Percentiles rank a stretch among this genome's conserved stretches.
Evolutionary conservation across 2,888 invertebrate genomes (phyloP).

Genomic region (Limnephilus lunatus): DNA sequence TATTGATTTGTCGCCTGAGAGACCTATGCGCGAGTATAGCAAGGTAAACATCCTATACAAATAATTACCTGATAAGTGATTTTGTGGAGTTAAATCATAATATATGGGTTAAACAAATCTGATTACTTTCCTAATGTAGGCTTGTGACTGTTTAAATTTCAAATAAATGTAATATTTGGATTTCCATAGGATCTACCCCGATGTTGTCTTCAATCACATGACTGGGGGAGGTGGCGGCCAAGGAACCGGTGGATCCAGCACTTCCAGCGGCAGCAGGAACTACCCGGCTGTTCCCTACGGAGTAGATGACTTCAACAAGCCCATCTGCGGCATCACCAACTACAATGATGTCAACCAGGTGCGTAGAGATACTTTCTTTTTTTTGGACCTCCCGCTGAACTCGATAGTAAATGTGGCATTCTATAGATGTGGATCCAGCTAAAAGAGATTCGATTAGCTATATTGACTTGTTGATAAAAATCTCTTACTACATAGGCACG

Average conservation of each 20-base stretch:
- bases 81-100: no score
- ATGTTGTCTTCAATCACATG: constrained; percentile 88
- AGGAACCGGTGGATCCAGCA: constrained; percentile 80
- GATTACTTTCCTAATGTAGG: not conserved
- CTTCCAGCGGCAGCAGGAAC: constrained; percentile 72
- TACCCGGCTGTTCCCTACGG: constrained; percentile 79
- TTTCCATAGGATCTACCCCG: constrained; percentile 81
- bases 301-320: constrained; percentile 77
- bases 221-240: constrained; percentile 76
- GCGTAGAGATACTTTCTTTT: not conserved
- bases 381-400: no score
- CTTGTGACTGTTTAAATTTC: not conserved
- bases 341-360: constrained; percentile 78
- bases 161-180: not conserved
- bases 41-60: no score
- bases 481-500: not conserved
- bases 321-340: constrained; percentile 73
- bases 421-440: not conserved
- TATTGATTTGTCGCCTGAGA: no score
- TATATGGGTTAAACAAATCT: not conserved
- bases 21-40: no score
- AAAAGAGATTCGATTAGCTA: no score
- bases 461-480: no score
- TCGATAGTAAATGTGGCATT: no score
- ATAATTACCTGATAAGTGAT: no score